Evolutionary conservation across 2,888 invertebrate genomes (phyloP).

Genomic region (Aphodius granarius): DNA sequence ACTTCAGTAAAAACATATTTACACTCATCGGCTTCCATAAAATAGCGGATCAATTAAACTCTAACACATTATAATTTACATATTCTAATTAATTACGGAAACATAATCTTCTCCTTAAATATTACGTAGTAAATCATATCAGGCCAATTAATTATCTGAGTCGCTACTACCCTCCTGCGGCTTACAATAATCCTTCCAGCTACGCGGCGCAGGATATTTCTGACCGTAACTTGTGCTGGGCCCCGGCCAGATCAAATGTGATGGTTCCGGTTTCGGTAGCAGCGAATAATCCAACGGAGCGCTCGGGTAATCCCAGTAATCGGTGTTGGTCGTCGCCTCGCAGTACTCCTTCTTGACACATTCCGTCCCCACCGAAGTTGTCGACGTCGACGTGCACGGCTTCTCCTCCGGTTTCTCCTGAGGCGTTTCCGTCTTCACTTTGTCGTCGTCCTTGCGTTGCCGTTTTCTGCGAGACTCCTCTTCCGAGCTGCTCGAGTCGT

Average conservation of each 20-base stretch:
- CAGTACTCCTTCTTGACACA: slow-evolving; percentile 15
- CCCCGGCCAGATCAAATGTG: background rate
- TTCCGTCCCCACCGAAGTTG: slow-evolving; percentile 12
- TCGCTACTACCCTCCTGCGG: background rate
- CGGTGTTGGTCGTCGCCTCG: slow-evolving; percentile 3
- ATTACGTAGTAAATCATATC: background rate
- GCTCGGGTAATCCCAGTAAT: background rate
- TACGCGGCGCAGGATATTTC: background rate
- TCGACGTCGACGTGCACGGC: background rate
- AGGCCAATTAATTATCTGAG: background rate
- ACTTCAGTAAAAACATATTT: background rate
- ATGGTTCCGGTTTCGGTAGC: background rate
- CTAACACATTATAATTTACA: background rate
- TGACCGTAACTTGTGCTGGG: background rate
- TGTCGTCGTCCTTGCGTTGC: slow-evolving; percentile 13
- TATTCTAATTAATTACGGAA: background rate
- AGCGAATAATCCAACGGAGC: background rate
- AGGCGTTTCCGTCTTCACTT: slow-evolving; percentile 20
- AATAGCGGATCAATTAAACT: background rate
- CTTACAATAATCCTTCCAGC: background rate
- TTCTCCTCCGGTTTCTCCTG: slow-evolving; percentile 18
- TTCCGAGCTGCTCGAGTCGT: slow-evolving; percentile 18
- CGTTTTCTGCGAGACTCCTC: background rate
- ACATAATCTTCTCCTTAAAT: background rate
- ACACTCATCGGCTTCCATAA: background rate